Percentiles rank a stretch among this genome's conserved stretches.
Conservation (phyloP, 2,888 invertebrate species). For the Mesochorus sp. region DNA sequence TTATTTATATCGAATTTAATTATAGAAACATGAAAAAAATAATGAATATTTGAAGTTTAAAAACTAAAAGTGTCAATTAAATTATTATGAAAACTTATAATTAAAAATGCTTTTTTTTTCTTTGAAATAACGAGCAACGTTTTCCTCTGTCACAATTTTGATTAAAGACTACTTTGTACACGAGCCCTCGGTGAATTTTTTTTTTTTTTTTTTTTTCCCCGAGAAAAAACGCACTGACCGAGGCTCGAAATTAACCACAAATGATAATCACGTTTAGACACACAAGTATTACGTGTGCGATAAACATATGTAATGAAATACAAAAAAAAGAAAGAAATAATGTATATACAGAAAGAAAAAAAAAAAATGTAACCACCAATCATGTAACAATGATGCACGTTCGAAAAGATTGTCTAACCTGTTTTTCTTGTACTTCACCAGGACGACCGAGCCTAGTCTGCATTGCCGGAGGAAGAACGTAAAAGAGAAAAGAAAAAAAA, state of each 20-base stretch:
- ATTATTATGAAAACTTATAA: too few relatives aligned
- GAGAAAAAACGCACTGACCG: background rate
- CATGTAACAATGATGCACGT: slow-evolving; percentile 48
- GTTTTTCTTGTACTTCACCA: slow-evolving; percentile 90
- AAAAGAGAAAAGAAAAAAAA: slow-evolving; percentile 65
- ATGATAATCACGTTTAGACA: slow-evolving; percentile 37
- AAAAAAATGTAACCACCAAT: slow-evolving; percentile 45
- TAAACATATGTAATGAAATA: slow-evolving; percentile 9
- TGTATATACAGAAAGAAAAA: slow-evolving; percentile 53
- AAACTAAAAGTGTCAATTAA: too few relatives aligned
- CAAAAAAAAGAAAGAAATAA: slow-evolving; percentile 7
- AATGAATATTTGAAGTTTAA: too few relatives aligned
- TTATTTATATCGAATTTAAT: too few relatives aligned
- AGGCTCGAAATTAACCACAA: slow-evolving; percentile 55
- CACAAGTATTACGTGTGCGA: slow-evolving; percentile 24
- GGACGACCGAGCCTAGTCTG: slow-evolving; percentile 89
- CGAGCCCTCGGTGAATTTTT: slow-evolving; percentile 31
- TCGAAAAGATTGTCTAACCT: slow-evolving; percentile 85
- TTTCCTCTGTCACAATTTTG: slow-evolving; percentile 56
- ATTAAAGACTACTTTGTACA: slow-evolving; percentile 55
- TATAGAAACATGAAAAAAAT: too few relatives aligned
- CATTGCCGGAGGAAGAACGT: slow-evolving; percentile 84
- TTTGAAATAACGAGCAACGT: too few relatives aligned
- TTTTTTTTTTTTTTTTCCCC: too few relatives aligned
- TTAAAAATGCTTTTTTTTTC: too few relatives aligned